Conservation (phyloP, 2,113 vertebrate species). For the Takifugu flavidus region DNA sequence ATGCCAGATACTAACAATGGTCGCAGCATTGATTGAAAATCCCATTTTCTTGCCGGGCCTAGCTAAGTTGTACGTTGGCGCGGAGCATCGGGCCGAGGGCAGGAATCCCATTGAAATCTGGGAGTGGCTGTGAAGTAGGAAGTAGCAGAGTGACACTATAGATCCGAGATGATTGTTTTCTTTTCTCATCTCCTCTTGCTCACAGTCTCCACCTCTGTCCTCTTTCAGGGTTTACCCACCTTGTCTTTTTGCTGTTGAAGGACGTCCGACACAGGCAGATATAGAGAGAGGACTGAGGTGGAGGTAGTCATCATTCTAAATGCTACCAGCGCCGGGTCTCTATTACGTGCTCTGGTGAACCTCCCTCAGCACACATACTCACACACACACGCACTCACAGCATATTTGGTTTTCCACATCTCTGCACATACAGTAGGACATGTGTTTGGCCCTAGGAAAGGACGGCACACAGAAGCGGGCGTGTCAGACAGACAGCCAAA, state of each 20-base stretch:
- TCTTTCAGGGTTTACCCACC: conserved; percentile 18
- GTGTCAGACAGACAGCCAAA: not conserved
- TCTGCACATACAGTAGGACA: conserved; percentile 37
- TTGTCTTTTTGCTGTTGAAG: conserved; percentile 14
- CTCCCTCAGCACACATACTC: conserved; percentile 32
- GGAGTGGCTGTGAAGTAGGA: conserved; percentile 31
- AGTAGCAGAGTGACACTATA: conserved; percentile 39
- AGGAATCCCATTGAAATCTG: conserved; percentile 38
- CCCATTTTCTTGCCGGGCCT: conserved; percentile 5
- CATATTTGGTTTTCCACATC: conserved; percentile 39
- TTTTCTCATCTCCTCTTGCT: conserved; percentile 40
- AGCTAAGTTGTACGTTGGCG: conserved; percentile 22
- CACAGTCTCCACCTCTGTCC: conserved; percentile 12
- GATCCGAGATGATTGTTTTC: conserved; percentile 51
- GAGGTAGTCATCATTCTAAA: conserved; percentile 45
- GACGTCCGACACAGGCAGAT: conserved; percentile 23
- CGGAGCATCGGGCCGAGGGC: conserved; percentile 17
- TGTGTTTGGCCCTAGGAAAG: conserved; percentile 11
- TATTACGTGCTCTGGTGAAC: conserved; percentile 52
- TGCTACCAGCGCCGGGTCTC: conserved; percentile 46
- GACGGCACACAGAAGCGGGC: not conserved
- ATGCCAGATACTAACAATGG: too few species aligned
- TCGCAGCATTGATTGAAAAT: not conserved
- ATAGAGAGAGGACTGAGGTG: conserved; percentile 10
- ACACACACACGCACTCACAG: conserved; percentile 24